These are phyloP conservation scores for Sarcophaga carnaria DNA, from an alignment of 2,888 invertebrate species.

Conservation along the genomic window DNA sequence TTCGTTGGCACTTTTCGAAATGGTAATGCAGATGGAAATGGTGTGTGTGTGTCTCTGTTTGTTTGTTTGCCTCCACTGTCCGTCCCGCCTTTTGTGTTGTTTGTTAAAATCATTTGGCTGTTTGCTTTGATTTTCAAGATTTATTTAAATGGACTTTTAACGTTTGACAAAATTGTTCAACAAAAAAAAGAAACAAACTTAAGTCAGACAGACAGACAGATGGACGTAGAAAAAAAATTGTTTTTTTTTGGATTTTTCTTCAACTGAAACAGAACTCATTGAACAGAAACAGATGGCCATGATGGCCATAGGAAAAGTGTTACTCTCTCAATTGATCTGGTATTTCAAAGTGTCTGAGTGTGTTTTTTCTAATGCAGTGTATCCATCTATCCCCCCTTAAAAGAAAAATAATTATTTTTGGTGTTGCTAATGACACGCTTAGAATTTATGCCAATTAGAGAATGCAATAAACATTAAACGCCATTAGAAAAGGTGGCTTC, in stretches of 20 bases:
- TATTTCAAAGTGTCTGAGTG: neutral
- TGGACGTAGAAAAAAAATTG: neutral
- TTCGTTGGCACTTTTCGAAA: slow-evolving; percentile 68
- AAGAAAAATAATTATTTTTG: no score
- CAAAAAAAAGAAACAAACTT: slow-evolving; percentile 3
- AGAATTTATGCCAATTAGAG: no score
- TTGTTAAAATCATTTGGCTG: slow-evolving; percentile 75
- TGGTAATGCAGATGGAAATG: slow-evolving; percentile 20
- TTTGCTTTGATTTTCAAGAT: slow-evolving; percentile 65
- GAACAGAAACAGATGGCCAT: slow-evolving; percentile 31
- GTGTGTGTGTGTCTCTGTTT: neutral
- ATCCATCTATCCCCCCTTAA: neutral
- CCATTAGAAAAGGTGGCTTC: no score
- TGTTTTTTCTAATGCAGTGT: neutral
- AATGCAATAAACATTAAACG: no score
- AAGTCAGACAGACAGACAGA: neutral
- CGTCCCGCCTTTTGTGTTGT: slow-evolving; percentile 49
- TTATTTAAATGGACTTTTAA: slow-evolving; percentile 66
- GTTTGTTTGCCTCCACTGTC: no score
- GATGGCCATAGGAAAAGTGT: slow-evolving; percentile 3
- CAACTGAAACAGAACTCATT: neutral
- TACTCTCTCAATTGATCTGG: neutral
- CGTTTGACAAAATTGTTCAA: slow-evolving; percentile 58
- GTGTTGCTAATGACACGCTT: no score
- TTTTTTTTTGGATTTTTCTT: neutral